A percentile compares a stretch with the other conserved stretches of the same genome.
These are phyloP conservation scores for Platichthys stellatus DNA, from an alignment of 2,113 vertebrate species.

Conservation along the genomic window DNA sequence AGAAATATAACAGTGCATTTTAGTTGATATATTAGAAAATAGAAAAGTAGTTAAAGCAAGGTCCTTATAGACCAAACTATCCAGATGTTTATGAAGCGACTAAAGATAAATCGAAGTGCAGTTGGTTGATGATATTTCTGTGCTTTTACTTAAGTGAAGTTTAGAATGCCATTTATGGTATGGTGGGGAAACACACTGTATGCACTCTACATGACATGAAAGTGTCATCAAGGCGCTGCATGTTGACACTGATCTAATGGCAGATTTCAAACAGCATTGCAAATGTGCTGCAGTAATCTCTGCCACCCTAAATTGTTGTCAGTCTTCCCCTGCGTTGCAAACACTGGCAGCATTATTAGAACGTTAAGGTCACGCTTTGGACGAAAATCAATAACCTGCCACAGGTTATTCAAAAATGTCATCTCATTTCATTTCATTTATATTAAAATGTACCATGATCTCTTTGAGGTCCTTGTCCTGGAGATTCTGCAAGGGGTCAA, in stretches of 20 bases:
- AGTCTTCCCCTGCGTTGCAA: not conserved
- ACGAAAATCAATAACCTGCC: not conserved
- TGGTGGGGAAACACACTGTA: too few relatives aligned
- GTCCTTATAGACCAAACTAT: not conserved
- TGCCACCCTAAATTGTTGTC: too few relatives aligned
- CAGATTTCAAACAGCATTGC: too few relatives aligned
- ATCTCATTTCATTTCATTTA: not conserved
- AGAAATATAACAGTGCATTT: not conserved
- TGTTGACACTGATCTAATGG: too few relatives aligned
- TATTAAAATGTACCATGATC: constrained; percentile 84
- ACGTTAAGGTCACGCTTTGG: too few relatives aligned
- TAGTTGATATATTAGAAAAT: not conserved
- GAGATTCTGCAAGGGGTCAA: constrained; percentile 91
- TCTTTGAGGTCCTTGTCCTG: constrained; percentile 97
- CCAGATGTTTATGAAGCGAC: not conserved
- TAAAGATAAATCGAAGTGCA: too few relatives aligned
- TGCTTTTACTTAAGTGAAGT: not conserved
- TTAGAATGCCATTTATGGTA: not conserved
- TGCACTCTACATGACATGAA: not conserved
- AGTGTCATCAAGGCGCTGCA: not conserved
- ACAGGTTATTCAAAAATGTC: not conserved
- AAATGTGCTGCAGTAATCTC: too few relatives aligned
- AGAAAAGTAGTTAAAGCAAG: not conserved
- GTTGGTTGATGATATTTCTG: not conserved
- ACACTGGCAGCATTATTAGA: too few relatives aligned